These are phyloP conservation scores for Stigmatopora nigra DNA, from an alignment of 2,113 vertebrate species.

Conservation along the genomic window DNA sequence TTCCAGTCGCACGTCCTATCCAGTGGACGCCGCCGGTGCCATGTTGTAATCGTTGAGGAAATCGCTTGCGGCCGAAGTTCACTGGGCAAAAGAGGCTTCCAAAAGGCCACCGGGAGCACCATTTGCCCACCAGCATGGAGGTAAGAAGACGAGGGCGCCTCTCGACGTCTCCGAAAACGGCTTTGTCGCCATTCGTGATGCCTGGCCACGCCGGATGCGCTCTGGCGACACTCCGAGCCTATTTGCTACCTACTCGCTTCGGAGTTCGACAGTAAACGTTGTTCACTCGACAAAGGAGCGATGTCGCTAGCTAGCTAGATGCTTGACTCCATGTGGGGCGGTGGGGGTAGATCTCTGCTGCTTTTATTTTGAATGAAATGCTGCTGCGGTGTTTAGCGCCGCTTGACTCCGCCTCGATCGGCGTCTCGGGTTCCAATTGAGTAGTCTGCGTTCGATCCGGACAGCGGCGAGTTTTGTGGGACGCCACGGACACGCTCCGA, in stretches of 20 bases:
- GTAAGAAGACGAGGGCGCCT: conserved; percentile 59
- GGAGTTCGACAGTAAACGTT: background rate
- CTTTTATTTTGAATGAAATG: conserved; percentile 9
- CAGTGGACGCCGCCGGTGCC: conserved; percentile 55
- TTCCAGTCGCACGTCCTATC: conserved; percentile 46
- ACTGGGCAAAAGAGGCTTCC: conserved; percentile 46
- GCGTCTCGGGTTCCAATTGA: conserved; percentile 12
- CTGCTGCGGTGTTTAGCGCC: background rate
- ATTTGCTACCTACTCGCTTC: background rate
- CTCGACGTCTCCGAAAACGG: conserved; percentile 9
- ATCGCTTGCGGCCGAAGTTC: conserved; percentile 59
- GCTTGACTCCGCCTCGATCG: conserved; percentile 3
- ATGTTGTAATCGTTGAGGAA: conserved; percentile 61
- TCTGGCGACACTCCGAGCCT: too few species aligned
- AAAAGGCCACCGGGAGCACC: conserved; percentile 38
- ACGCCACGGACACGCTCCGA: background rate
- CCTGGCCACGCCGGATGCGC: background rate
- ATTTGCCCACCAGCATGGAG: conserved; percentile 68
- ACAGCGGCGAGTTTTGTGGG: background rate
- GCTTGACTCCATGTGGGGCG: too few species aligned
- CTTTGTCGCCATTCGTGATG: conserved; percentile 9
- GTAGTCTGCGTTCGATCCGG: conserved; percentile 3
- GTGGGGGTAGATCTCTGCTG: too few species aligned
- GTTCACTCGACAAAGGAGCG: background rate
- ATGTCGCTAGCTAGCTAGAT: too few species aligned